Evolutionary conservation across 2,888 invertebrate genomes (phyloP).

Genomic region (Hemistola chrysoprasaria): DNA sequence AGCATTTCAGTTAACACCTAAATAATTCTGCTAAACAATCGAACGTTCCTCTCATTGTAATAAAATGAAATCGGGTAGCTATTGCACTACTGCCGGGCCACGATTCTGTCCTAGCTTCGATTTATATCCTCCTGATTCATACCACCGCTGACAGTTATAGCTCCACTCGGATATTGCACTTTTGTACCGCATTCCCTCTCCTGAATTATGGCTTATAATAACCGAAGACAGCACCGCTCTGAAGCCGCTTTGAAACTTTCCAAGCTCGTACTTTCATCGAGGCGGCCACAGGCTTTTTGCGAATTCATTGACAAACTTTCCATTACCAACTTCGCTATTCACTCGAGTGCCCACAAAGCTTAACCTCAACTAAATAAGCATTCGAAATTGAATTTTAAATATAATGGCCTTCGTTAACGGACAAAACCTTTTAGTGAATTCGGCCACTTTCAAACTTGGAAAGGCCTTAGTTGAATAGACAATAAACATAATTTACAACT

Average conservation of each 20-base stretch:
- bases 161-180: constrained; percentile 73
- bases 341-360: constrained; percentile 20
- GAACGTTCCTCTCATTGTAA: constrained; percentile 35
- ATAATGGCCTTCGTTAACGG: constrained; percentile 49
- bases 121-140: constrained; percentile 77
- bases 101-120: constrained; percentile 62
- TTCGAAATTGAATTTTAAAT: constrained; percentile 40
- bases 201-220: constrained; percentile 69
- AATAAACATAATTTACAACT: constrained; percentile 72
- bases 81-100: constrained; percentile 49
- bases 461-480: constrained; percentile 51
- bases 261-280: constrained; percentile 15
- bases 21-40: constrained; percentile 67
- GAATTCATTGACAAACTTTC: constrained; percentile 50
- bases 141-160: constrained; percentile 72
- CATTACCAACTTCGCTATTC: constrained; percentile 36
- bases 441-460: constrained; percentile 32
- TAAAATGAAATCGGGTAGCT: constrained; percentile 67
- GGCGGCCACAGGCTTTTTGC: constrained; percentile 33
- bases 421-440: constrained; percentile 26
- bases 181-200: constrained; percentile 65
- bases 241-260: constrained; percentile 23
- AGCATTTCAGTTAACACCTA: constrained; percentile 41
- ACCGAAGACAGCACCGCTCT: constrained; percentile 47
- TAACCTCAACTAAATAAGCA: constrained; percentile 35